Conservation (phyloP, 1,140 invertebrate species). For the Eulimnadia texana region DNA sequence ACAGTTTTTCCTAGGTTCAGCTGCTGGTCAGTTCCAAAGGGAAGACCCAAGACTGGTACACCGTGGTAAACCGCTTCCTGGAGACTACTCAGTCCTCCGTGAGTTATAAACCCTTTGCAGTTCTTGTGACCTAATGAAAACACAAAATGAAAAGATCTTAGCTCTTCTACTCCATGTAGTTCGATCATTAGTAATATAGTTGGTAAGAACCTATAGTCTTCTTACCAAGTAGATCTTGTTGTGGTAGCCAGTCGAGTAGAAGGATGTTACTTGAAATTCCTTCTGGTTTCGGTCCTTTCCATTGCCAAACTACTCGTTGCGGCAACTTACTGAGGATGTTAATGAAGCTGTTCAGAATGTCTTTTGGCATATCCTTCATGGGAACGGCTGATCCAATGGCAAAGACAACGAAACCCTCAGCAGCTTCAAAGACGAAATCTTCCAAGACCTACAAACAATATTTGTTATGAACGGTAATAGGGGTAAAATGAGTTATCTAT, state of each 20-base stretch:
- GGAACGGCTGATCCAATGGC: conserved; percentile 64
- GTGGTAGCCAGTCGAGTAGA: conserved; percentile 48
- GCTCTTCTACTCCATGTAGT: too few relatives aligned
- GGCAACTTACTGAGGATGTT: conserved; percentile 49
- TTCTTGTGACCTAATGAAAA: conserved; percentile 37
- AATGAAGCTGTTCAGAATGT: conserved; percentile 45
- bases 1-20: conserved; percentile 15
- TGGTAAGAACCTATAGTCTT: too few relatives aligned
- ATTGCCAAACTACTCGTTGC: conserved; percentile 54
- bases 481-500: too few relatives aligned
- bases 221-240: conserved; percentile 52
- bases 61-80: conserved; percentile 33
- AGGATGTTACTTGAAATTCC: conserved; percentile 42
- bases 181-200: too few relatives aligned
- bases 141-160: too few relatives aligned
- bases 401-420: conserved; percentile 56
- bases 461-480: too few relatives aligned
- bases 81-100: conserved; percentile 36
- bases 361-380: conserved; percentile 54
- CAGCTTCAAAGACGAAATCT: conserved; percentile 45
- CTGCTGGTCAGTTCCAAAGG: conserved; percentile 46
- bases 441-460: conserved; percentile 48
- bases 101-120: conserved; percentile 35
- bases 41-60: conserved; percentile 33
- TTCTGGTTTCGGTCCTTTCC: conserved; percentile 31